Percentiles rank a stretch among this genome's conserved stretches.
phyloP scores from a whole-genome alignment of 2,113 vertebrate species.

The Istiophorus platypterus region DNA sequence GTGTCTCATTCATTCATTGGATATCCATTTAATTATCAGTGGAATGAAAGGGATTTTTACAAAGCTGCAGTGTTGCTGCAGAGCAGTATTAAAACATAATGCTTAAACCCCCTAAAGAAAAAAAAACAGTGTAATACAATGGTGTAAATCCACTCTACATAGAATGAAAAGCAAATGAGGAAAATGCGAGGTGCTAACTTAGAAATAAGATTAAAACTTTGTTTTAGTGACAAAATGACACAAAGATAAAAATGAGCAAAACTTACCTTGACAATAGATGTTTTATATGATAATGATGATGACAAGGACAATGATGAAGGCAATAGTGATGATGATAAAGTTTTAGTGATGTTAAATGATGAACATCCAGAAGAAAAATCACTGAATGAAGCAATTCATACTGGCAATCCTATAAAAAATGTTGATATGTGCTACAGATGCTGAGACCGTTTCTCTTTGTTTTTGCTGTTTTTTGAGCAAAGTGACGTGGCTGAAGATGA shows the following conservation, averaged over 20 bases:
- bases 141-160: neutral
- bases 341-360: conserved; percentile 13
- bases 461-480: neutral
- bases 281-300: conserved; percentile 19
- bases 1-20: neutral
- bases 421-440: neutral
- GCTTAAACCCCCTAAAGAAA: conserved; percentile 40
- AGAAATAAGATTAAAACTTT: neutral
- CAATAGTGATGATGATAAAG: conserved; percentile 19
- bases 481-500: neutral
- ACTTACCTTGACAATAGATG: conserved; percentile 55
- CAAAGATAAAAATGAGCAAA: neutral
- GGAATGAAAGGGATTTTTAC: conserved; percentile 38
- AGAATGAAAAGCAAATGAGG: neutral
- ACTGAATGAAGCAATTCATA: neutral
- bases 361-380: conserved; percentile 28
- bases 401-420: neutral
- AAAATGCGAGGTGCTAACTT: neutral
- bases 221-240: neutral
- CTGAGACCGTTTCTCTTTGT: neutral
- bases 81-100: conserved; percentile 20
- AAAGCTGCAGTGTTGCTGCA: conserved; percentile 15
- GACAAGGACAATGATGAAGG: conserved; percentile 30
- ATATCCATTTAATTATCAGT: neutral
- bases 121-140: conserved; percentile 12